Percentiles rank a stretch among this genome's conserved stretches.
Evolutionary conservation across 2,888 invertebrate species (phyloP).

Genomic region (Tachina grossa): DNA sequence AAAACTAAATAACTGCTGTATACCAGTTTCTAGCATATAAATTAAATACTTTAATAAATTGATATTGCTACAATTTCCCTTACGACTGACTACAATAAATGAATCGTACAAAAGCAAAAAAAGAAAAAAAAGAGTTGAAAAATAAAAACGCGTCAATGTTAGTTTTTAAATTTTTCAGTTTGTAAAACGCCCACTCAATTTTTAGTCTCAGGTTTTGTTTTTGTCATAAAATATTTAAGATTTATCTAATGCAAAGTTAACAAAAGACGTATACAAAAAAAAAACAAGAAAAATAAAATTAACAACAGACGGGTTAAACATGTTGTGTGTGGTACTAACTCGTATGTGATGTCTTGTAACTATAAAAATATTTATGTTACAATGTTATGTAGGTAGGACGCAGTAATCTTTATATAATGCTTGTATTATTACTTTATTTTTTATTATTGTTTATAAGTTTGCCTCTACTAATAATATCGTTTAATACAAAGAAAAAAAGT

Average conservation of each 20-base stretch:
- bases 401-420: constrained; percentile 34
- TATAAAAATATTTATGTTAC: not conserved
- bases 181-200: constrained; percentile 65
- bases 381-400: constrained; percentile 37
- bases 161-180: constrained; percentile 19
- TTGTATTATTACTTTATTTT: constrained; percentile 33
- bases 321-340: constrained; percentile 4
- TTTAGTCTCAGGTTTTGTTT: constrained; percentile 53
- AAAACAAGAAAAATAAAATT: not conserved
- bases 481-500: constrained; percentile 32
- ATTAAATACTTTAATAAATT: constrained; percentile 47
- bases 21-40: constrained; percentile 56
- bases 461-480: not conserved
- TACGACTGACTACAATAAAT: constrained; percentile 21
- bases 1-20: constrained; percentile 15
- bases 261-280: not conserved
- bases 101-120: constrained; percentile 8
- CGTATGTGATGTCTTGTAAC: constrained; percentile 5
- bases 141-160: constrained; percentile 42
- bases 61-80: constrained; percentile 44
- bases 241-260: constrained; percentile 29
- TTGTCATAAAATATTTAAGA: constrained; percentile 21
- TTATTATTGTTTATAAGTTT: constrained; percentile 24
- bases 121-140: not conserved
- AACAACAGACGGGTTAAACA: constrained; percentile 41